Conservation (phyloP, 2,113 vertebrate genomes). For the Semnornis frantzii region DNA sequence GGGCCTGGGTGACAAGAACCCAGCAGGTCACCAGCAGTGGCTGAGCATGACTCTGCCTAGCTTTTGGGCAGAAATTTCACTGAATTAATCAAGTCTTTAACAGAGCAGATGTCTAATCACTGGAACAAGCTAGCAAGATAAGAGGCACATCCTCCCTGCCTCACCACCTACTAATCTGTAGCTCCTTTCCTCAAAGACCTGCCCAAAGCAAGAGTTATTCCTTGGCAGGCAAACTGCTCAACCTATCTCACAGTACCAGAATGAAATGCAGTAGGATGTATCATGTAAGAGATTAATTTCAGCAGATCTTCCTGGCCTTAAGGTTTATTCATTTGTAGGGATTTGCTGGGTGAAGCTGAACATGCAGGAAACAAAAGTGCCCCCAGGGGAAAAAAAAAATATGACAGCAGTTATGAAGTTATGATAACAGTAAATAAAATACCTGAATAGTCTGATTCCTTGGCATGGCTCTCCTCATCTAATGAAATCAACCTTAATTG, state of each 20-base stretch:
- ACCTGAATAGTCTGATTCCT: conserved; percentile 78
- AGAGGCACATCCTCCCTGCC: background rate
- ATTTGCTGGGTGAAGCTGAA: background rate
- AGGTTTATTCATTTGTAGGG: background rate
- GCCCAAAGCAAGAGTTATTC: background rate
- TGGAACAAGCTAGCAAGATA: background rate
- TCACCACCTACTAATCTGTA: background rate
- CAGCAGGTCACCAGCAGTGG: background rate
- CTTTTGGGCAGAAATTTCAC: background rate
- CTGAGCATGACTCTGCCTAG: background rate
- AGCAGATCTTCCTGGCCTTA: background rate
- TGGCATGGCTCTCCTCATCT: conserved; percentile 77
- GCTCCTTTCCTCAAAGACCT: background rate
- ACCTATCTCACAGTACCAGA: background rate
- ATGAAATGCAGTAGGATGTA: background rate
- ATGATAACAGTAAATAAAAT: conserved; percentile 38
- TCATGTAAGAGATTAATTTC: background rate
- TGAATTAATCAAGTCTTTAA: background rate
- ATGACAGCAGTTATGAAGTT: background rate
- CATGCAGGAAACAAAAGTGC: background rate
- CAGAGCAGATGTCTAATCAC: background rate
- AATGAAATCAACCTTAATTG: conserved; percentile 88
- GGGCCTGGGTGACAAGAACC: background rate
- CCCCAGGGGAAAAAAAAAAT: background rate
- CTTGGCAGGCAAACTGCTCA: background rate